Evolutionary conservation across 2,888 invertebrate species (phyloP), one percentile per base, ranked within the genome.

Genomic region (Lamproptera curius): DNA sequence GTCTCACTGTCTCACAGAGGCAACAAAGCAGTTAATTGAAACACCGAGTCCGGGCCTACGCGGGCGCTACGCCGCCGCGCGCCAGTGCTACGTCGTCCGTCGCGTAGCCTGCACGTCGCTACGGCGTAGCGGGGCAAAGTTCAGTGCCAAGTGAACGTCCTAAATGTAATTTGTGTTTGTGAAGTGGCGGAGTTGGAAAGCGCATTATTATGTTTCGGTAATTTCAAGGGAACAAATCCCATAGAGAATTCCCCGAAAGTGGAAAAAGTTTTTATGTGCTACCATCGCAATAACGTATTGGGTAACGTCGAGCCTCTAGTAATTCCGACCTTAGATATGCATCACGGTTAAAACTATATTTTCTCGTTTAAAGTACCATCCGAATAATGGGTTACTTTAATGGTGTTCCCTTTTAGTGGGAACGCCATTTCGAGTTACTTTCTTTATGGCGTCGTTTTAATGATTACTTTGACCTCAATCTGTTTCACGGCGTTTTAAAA

Each of bases 21-120:
- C 79, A 79, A 77, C 82, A 84, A 79, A 78, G 74, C 79, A 79
- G 77, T 79, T 84, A 80, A 85, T 84, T 83, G 82, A 78, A 80
- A 81, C 69, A 69, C 67, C 65, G 71, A 62, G 65, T 43, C 49
- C 23, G 40, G 44, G 44, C 49, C 49, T 49, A 49, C 62, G 61
- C 64, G 59, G 63, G 64, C 57, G 60, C 66, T 63, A 60, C 67
- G 64, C 66, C 67, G 70, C 63, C 64, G 59, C 67, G 70, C 77
- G 81, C 66, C 84, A 87, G 86, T 86, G 76, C 83, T 83, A 80
- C 84, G 81, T 63, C 65, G 72, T 67, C 64, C 80, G 77, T 63
- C 82, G 84, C 76, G 83, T 82, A 76, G 82, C 63, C 63, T 68
- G 70, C 76, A 65, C 83, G 82, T 69, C 51, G 65, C 79, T 74